A percentile compares a stretch with the other conserved stretches of the same genome.
Evolutionary conservation across 2,888 invertebrate species (phyloP).

Genomic region (Sceliomorpha sp.): DNA sequence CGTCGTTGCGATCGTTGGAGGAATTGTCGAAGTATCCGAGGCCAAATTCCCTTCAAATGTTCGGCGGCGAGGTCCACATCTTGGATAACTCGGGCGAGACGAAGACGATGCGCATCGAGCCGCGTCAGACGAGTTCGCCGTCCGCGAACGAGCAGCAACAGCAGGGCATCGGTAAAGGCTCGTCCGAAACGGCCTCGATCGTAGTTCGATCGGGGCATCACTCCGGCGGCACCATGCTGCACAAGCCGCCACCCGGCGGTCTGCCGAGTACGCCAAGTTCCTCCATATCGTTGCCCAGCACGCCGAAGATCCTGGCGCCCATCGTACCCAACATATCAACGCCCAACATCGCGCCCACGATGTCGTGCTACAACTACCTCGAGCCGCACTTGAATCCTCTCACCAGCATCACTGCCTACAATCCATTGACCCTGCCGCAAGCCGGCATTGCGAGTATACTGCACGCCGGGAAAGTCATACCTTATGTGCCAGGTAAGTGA

Average conservation of each 20-base stretch:
- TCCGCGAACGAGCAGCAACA: slow-evolving; percentile 63
- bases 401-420: slow-evolving; percentile 86
- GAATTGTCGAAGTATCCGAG: slow-evolving; percentile 83
- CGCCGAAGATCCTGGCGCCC: slow-evolving; percentile 83
- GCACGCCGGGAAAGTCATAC: slow-evolving; percentile 88
- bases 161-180: slow-evolving; percentile 60
- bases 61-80: slow-evolving; percentile 90
- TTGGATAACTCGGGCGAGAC: slow-evolving; percentile 86
- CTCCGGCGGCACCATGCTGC: slow-evolving; percentile 90
- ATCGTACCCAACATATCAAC: slow-evolving; percentile 82
- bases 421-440: slow-evolving; percentile 84
- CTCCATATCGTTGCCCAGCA: slow-evolving; percentile 79
- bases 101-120: slow-evolving; percentile 86
- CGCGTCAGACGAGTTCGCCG: slow-evolving; percentile 82
- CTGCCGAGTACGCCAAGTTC: slow-evolving; percentile 64
- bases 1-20: slow-evolving; percentile 82
- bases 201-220: slow-evolving; percentile 90
- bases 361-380: slow-evolving; percentile 74
- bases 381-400: slow-evolving; percentile 82
- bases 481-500: slow-evolving; percentile 85
- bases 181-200: slow-evolving; percentile 84
- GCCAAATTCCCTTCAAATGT: slow-evolving; percentile 85
- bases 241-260: slow-evolving; percentile 81
- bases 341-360: slow-evolving; percentile 81
- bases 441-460: slow-evolving; percentile 85